Conservation (phyloP, 2,888 invertebrate genomes). For the Caenorhabditis japonica region DNA sequence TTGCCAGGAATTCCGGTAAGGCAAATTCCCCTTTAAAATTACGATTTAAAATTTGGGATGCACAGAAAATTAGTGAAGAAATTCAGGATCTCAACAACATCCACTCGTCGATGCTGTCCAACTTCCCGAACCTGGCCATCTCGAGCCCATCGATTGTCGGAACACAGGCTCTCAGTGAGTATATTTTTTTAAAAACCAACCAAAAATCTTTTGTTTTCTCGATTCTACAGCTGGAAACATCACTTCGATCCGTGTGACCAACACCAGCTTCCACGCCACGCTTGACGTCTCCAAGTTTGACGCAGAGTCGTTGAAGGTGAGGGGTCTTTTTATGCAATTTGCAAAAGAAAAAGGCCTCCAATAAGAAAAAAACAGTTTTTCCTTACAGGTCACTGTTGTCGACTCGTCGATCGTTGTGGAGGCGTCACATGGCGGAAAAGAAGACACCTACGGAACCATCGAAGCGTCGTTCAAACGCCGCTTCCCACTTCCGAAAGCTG, state of each 20-base stretch:
- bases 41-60: too few species aligned
- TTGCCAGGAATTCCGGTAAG: constrained; percentile 49
- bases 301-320: constrained; percentile 72
- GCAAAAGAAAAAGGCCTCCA: not conserved
- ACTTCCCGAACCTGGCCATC: constrained; percentile 45
- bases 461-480: constrained; percentile 61
- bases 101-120: constrained; percentile 46
- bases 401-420: constrained; percentile 70
- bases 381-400: constrained; percentile 71
- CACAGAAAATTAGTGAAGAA: too few species aligned
- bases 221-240: constrained; percentile 36
- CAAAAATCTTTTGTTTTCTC: not conserved
- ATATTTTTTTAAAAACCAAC: too few species aligned
- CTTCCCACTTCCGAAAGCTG: constrained; percentile 67
- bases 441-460: constrained; percentile 71
- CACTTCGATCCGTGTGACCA: constrained; percentile 64
- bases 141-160: constrained; percentile 36
- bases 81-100: constrained; percentile 45
- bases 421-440: constrained; percentile 71
- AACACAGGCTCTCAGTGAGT: constrained; percentile 12
- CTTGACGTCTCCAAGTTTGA: constrained; percentile 71
- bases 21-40: too few species aligned
- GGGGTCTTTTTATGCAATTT: not conserved
- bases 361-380: not conserved
- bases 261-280: constrained; percentile 69